A percentile compares a stretch with the other conserved stretches of the same genome.
These are phyloP conservation scores for Poeciliopsis infans DNA, from an alignment of 2,797 vertebrate species.

Conservation along the genomic window DNA sequence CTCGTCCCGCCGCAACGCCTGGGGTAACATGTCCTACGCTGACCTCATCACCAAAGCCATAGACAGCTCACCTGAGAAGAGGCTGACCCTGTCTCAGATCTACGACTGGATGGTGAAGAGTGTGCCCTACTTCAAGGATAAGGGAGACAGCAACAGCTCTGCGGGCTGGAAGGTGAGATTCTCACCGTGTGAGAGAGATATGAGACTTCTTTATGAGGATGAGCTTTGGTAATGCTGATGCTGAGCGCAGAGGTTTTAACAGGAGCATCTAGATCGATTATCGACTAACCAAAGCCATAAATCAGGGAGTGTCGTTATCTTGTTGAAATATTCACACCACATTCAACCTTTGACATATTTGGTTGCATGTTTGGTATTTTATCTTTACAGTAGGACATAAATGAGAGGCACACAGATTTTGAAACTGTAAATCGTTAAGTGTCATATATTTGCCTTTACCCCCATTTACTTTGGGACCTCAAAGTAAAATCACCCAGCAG, in stretches of 20 bases:
- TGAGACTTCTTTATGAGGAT: neutral
- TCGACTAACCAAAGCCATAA: neutral
- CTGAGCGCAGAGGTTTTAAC: neutral
- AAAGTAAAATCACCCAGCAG: neutral
- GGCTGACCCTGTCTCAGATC: slow-evolving; percentile 95
- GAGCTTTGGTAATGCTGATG: neutral
- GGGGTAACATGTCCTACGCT: slow-evolving; percentile 98
- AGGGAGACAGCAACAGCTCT: slow-evolving; percentile 98
- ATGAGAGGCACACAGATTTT: neutral
- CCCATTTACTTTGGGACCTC: neutral
- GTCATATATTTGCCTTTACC: neutral
- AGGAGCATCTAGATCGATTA: neutral
- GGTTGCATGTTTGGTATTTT: neutral
- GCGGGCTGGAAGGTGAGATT: slow-evolving; percentile 95
- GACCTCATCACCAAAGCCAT: slow-evolving; percentile 98
- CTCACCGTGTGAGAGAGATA: neutral
- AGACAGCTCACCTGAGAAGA: slow-evolving; percentile 95
- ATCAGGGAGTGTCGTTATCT: neutral
- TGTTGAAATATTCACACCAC: neutral
- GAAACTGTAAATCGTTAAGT: neutral
- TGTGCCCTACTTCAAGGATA: slow-evolving; percentile 98
- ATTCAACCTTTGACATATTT: neutral
- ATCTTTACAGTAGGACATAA: neutral
- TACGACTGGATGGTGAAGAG: slow-evolving; percentile 99
- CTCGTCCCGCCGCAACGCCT: slow-evolving; percentile 95